phyloP scores from a whole-genome alignment of 2,113 vertebrate species.

The Albula goreensis region DNA sequence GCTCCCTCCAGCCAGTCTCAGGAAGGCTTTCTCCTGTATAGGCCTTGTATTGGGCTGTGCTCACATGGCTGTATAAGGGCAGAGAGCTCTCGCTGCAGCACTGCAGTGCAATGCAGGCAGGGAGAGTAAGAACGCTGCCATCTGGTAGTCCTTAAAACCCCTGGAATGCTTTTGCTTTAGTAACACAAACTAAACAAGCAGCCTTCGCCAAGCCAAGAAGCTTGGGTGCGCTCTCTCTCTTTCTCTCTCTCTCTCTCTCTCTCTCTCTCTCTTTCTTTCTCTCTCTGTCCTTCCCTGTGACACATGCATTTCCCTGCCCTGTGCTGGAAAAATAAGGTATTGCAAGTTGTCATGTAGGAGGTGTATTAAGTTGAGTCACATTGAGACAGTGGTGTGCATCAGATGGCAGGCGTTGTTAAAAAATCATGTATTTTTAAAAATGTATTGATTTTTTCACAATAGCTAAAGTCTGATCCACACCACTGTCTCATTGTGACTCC shows the following conservation, averaged over 20 bases:
- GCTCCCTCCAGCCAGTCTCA: neutral
- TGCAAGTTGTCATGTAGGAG: slow-evolving; percentile 25
- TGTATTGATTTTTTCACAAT: no score
- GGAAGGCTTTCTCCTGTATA: neutral
- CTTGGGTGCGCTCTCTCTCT: slow-evolving; percentile 33
- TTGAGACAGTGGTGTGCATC: neutral
- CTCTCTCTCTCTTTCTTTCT: slow-evolving; percentile 6
- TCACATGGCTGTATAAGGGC: slow-evolving; percentile 79
- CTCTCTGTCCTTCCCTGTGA: slow-evolving; percentile 5
- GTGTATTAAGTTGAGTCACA: neutral
- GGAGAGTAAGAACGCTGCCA: slow-evolving; percentile 63
- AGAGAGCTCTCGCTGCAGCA: slow-evolving; percentile 45
- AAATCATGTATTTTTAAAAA: no score
- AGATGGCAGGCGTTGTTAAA: no score
- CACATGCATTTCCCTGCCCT: slow-evolving; percentile 10
- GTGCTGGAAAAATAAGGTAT: slow-evolving; percentile 37
- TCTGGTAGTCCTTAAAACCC: slow-evolving; percentile 82
- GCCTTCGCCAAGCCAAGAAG: slow-evolving; percentile 62
- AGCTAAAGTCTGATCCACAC: no score
- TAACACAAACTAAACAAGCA: slow-evolving; percentile 80
- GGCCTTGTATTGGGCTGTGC: slow-evolving; percentile 31
- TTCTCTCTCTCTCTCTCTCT: slow-evolving; percentile 16
- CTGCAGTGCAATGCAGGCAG: slow-evolving; percentile 37
- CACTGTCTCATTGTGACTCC: no score
- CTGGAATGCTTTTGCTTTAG: slow-evolving; percentile 83